These are phyloP conservation scores for Actinemys pallida DNA, from an alignment of 2,113 vertebrate genomes.

Conservation along the genomic window DNA sequence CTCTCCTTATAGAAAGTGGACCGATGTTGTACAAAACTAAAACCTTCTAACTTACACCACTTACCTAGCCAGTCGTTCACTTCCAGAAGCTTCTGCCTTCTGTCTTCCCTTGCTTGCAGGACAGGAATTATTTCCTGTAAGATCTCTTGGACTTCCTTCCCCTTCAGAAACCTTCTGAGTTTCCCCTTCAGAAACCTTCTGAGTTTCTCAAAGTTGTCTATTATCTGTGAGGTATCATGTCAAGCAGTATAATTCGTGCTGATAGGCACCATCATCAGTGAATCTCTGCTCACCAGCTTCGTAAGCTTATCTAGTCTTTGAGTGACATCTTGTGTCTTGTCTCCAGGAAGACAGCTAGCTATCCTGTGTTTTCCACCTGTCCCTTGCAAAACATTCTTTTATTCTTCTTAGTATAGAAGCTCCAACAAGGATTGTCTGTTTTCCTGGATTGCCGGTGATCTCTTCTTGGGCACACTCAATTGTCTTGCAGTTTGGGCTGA, in stretches of 20 bases:
- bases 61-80: background rate
- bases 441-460: too few relatives aligned
- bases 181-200: background rate
- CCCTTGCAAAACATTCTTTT: too few relatives aligned
- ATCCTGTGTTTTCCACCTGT: too few relatives aligned
- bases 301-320: too few relatives aligned
- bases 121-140: background rate
- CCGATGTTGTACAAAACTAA: background rate
- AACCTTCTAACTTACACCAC: background rate
- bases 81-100: background rate
- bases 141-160: background rate
- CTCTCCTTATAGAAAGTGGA: background rate
- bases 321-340: too few relatives aligned
- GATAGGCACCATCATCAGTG: too few relatives aligned
- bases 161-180: background rate
- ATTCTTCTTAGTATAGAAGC: too few relatives aligned
- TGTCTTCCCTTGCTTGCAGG: background rate
- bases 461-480: too few relatives aligned
- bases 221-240: background rate
- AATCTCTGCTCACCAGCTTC: too few relatives aligned
- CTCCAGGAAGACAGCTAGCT: too few relatives aligned
- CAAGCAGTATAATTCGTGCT: background rate
- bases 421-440: too few relatives aligned
- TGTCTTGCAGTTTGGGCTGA: too few relatives aligned
- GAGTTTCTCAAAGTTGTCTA: background rate